Conservation (phyloP, 2,797 vertebrate genomes). For the Synaphobranchus kaupii region DNA sequence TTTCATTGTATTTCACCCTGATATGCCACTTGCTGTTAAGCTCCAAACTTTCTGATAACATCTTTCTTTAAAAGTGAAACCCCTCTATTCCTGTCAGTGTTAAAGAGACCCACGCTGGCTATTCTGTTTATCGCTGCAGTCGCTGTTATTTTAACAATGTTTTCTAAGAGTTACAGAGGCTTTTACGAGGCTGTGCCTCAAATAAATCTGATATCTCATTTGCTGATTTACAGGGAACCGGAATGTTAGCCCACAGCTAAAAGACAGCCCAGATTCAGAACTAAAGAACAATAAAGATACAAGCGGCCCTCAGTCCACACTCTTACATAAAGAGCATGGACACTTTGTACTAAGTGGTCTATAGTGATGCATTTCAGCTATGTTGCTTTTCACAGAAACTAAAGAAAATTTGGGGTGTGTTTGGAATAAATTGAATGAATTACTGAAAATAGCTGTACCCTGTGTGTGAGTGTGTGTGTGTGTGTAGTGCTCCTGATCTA, state of each 20-base stretch:
- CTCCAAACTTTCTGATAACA: slow-evolving; percentile 5
- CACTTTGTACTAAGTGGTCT: neutral
- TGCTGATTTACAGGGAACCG: slow-evolving; percentile 59
- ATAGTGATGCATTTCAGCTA: neutral
- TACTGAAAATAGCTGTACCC: neutral
- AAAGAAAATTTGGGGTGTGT: neutral
- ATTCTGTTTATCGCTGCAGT: neutral
- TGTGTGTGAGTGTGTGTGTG: neutral
- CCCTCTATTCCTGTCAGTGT: neutral
- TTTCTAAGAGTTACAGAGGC: slow-evolving; percentile 54
- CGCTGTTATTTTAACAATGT: slow-evolving; percentile 47
- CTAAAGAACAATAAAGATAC: neutral
- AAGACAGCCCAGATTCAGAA: neutral
- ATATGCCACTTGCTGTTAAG: neutral
- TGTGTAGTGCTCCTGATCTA: neutral
- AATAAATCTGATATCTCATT: slow-evolving; percentile 60
- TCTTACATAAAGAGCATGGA: neutral
- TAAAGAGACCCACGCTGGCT: slow-evolving; percentile 13
- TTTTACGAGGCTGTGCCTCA: slow-evolving; percentile 57
- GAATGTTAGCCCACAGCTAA: slow-evolving; percentile 40
- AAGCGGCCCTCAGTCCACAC: neutral
- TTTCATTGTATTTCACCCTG: neutral
- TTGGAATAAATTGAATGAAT: neutral
- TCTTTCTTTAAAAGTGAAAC: slow-evolving; percentile 12
- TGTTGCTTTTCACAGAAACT: neutral